phyloP scores from a whole-genome alignment of 1,140 invertebrate species.

The Paramacrobiotus metropolitanus region DNA sequence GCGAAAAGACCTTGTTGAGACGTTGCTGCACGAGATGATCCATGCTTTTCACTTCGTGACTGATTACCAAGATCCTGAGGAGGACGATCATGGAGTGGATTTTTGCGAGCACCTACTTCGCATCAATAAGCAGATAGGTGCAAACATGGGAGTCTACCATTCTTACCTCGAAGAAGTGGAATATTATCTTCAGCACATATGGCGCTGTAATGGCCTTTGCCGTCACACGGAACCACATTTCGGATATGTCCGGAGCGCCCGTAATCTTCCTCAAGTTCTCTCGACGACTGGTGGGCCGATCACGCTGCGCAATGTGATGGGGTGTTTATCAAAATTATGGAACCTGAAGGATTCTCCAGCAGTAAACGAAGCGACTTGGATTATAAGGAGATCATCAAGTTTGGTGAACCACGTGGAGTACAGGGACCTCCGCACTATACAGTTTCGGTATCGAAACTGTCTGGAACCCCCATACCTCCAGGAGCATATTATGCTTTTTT shows the following conservation, averaged over 20 bases:
- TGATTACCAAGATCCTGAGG: too few species aligned
- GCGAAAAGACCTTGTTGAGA: constrained; percentile 76
- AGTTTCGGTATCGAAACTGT: too few species aligned
- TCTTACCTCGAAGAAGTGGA: constrained; percentile 63
- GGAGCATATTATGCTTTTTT: too few species aligned
- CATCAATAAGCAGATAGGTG: constrained; percentile 62
- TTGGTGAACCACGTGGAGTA: too few species aligned
- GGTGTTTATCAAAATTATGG: constrained; percentile 53
- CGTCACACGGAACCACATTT: constrained; percentile 49
- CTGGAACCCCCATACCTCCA: too few species aligned
- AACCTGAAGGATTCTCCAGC: constrained; percentile 31
- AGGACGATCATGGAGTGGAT: constrained; percentile 77
- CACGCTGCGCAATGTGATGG: constrained; percentile 62
- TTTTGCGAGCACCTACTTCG: constrained; percentile 78
- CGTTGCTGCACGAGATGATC: too few species aligned
- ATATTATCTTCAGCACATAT: constrained; percentile 36
- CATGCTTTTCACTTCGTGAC: too few species aligned
- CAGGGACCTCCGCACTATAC: too few species aligned
- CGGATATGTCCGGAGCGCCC: constrained; percentile 39
- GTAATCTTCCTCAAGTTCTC: constrained; percentile 57
- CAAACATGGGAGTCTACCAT: constrained; percentile 73
- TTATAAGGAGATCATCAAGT: too few species aligned
- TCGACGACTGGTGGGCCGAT: constrained; percentile 63
- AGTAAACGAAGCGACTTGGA: constrained; percentile 26
- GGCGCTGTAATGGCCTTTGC: constrained; percentile 77